Conservation (phyloP, 2,113 vertebrate genomes). For the Stomatorhinus ivindoensis region DNA sequence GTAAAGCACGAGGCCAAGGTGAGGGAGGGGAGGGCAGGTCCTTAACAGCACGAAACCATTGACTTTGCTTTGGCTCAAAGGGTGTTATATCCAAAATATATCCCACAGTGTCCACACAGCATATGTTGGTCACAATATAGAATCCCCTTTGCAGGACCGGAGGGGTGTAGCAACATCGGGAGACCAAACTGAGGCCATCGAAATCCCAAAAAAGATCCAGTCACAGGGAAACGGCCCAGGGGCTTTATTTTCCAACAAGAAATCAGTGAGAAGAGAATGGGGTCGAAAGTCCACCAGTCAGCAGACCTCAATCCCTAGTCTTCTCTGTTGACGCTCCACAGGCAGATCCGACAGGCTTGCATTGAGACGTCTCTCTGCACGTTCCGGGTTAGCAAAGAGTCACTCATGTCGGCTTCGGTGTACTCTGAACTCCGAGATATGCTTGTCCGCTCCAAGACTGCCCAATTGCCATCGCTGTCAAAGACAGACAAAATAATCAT, state of each 20-base stretch:
- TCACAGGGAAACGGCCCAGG: constrained; percentile 19
- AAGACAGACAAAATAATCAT: constrained; percentile 23
- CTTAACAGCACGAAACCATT: constrained; percentile 20
- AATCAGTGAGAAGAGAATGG: neutral
- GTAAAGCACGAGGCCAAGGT: constrained; percentile 42
- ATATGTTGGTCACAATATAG: constrained; percentile 12
- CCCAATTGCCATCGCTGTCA: constrained; percentile 28
- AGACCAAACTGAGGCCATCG: constrained; percentile 9
- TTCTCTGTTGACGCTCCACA: constrained; percentile 41
- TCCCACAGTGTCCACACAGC: constrained; percentile 4
- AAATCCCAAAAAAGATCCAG: neutral
- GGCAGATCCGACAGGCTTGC: constrained; percentile 36
- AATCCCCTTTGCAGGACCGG: neutral
- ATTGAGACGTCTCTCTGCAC: constrained; percentile 40
- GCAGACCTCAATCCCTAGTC: constrained; percentile 20
- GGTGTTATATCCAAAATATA: constrained; percentile 16
- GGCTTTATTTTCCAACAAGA: neutral
- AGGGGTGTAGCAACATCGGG: neutral
- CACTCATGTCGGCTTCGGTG: constrained; percentile 36
- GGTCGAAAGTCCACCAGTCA: neutral
- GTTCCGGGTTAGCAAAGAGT: constrained; percentile 48
- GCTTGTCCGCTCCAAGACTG: constrained; percentile 13
- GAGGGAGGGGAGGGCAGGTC: constrained; percentile 2
- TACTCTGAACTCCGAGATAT: constrained; percentile 39
- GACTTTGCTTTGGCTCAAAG: constrained; percentile 2